Evolutionary conservation across 2,888 invertebrate genomes (phyloP).

Genomic region (Phengaris alcon): DNA sequence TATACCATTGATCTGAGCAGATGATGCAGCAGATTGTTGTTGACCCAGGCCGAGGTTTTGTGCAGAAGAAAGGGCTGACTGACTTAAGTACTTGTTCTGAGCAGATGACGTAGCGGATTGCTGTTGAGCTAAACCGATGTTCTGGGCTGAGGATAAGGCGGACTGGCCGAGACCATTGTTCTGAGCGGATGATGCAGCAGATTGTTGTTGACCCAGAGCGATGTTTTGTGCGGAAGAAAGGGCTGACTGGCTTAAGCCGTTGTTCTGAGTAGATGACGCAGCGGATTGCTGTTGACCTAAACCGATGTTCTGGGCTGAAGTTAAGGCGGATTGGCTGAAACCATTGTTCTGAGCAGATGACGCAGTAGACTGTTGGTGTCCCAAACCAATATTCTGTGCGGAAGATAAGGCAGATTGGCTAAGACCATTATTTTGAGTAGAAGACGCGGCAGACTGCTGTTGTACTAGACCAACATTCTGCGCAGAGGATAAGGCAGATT

Average conservation of each 20-base stretch:
- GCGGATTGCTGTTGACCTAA: neutral
- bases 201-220: neutral
- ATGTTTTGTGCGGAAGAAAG: neutral
- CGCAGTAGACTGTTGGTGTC: constrained; percentile 28
- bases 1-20: constrained; percentile 9
- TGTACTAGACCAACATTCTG: constrained; percentile 44
- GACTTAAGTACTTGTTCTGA: neutral
- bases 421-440: constrained; percentile 43
- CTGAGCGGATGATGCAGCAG: neutral
- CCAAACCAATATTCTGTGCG: constrained; percentile 44
- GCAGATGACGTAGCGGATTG: neutral
- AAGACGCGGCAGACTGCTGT: constrained; percentile 44
- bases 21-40: neutral
- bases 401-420: constrained; percentile 47
- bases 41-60: neutral
- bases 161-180: neutral
- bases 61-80: neutral
- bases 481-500: constrained; percentile 47
- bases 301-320: neutral
- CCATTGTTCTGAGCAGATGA: constrained; percentile 8
- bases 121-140: neutral
- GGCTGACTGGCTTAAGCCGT: neutral
- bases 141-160: neutral
- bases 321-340: neutral
- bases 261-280: neutral